A percentile compares a stretch with the other conserved stretches of the same genome.
Evolutionary conservation across 1,140 invertebrate species (phyloP).

Genomic region (Popillia japonica): DNA sequence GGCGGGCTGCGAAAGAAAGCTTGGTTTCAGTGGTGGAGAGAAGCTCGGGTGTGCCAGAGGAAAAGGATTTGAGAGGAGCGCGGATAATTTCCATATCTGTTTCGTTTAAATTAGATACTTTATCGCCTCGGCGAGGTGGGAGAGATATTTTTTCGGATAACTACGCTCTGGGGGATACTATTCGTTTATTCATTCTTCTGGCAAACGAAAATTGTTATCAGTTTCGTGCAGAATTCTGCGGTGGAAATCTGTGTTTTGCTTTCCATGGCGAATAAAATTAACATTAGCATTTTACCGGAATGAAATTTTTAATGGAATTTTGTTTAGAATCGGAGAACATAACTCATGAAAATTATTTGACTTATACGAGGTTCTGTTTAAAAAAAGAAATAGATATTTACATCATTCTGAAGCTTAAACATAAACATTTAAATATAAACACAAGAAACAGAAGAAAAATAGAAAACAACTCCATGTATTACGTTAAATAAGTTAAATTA

Average conservation of each 20-base stretch:
- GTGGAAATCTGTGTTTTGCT: neutral
- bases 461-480: no score
- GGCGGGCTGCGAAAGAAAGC: no score
- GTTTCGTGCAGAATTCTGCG: neutral
- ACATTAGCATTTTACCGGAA: neutral
- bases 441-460: no score
- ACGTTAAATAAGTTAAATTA: no score
- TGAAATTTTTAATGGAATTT: neutral
- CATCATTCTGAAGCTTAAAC: no score
- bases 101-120: slow-evolving; percentile 12
- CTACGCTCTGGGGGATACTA: neutral
- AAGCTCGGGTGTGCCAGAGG: no score
- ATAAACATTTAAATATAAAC: no score
- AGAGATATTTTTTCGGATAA: slow-evolving; percentile 7
- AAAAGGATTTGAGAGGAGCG: neutral
- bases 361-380: no score
- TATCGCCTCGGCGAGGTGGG: neutral
- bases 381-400: no score
- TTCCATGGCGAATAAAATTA: neutral
- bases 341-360: no score
- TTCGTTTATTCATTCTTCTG: slow-evolving; percentile 4
- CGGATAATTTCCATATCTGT: slow-evolving; percentile 10
- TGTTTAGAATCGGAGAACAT: no score
- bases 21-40: neutral
- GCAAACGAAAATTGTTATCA: slow-evolving; percentile 10